These are phyloP conservation scores for Leuctra nigra DNA, from an alignment of 2,888 invertebrate genomes.

Conservation along the genomic window DNA sequence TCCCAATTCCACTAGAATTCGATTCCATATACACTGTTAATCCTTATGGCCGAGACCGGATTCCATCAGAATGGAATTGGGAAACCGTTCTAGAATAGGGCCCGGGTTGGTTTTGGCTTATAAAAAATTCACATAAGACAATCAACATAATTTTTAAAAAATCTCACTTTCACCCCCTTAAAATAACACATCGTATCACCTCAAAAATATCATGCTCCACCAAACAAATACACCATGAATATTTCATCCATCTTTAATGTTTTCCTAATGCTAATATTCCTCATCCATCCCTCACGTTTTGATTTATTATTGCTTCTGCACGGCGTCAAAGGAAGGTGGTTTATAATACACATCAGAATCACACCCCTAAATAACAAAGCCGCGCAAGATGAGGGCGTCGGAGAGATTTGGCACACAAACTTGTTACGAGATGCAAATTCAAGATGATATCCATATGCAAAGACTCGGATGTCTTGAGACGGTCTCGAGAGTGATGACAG, in stretches of 20 bases:
- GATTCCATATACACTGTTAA: no score
- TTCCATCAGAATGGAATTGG: no score
- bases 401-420: constrained; percentile 25
- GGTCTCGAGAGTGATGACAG: neutral
- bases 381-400: constrained; percentile 14
- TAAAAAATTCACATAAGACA: no score
- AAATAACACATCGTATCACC: no score
- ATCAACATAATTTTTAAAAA: no score
- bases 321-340: constrained; percentile 4
- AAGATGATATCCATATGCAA: constrained; percentile 25
- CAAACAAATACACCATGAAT: neutral
- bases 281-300: constrained; percentile 5
- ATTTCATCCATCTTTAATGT: constrained; percentile 2
- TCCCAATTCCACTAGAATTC: no score
- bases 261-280: constrained; percentile 14
- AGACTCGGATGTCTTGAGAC: constrained; percentile 11
- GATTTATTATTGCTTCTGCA: constrained; percentile 15
- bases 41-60: no score
- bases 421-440: constrained; percentile 25
- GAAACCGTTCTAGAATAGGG: no score
- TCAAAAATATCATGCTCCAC: no score
- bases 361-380: neutral
- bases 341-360: neutral
- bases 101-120: no score
- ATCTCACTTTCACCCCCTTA: no score